Conservation (phyloP, 1,140 invertebrate genomes). For the Atta texana region DNA sequence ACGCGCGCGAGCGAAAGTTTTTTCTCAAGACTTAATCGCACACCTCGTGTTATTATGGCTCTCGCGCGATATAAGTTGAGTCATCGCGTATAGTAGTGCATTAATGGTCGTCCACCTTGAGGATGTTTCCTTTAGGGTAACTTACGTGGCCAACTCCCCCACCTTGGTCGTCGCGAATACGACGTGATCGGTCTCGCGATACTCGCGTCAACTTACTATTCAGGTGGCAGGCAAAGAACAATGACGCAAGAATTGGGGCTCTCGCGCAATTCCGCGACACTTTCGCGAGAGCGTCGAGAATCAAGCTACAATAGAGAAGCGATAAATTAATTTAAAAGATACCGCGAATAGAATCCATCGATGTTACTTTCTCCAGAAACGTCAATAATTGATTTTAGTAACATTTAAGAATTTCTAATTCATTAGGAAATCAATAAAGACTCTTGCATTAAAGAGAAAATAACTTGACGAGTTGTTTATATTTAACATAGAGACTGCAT, state of each 20-base stretch:
- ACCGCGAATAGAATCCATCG: background rate
- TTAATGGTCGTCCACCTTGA: slow-evolving; percentile 55
- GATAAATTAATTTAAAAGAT: background rate
- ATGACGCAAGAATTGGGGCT: slow-evolving; percentile 22
- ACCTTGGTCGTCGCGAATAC: background rate
- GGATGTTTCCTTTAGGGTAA: slow-evolving; percentile 46
- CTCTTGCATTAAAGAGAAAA: background rate
- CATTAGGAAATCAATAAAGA: background rate
- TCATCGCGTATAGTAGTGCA: slow-evolving; percentile 23
- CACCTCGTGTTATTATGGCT: slow-evolving; percentile 24
- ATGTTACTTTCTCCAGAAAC: slow-evolving; percentile 3
- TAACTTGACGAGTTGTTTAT: background rate
- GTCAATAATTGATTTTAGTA: background rate
- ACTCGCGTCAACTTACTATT: background rate
- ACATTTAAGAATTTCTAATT: background rate
- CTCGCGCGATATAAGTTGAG: slow-evolving; percentile 26
- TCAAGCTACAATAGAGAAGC: too few species aligned
- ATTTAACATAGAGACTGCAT: background rate
- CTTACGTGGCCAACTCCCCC: slow-evolving; percentile 2
- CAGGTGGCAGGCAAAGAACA: slow-evolving; percentile 1
- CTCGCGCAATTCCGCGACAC: background rate
- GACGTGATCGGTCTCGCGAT: slow-evolving; percentile 6
- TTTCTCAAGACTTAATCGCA: slow-evolving; percentile 40
- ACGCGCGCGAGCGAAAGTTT: slow-evolving; percentile 35
- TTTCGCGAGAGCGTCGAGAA: background rate